Conservation (phyloP, 2,888 invertebrate genomes). For the Apamea anceps region DNA sequence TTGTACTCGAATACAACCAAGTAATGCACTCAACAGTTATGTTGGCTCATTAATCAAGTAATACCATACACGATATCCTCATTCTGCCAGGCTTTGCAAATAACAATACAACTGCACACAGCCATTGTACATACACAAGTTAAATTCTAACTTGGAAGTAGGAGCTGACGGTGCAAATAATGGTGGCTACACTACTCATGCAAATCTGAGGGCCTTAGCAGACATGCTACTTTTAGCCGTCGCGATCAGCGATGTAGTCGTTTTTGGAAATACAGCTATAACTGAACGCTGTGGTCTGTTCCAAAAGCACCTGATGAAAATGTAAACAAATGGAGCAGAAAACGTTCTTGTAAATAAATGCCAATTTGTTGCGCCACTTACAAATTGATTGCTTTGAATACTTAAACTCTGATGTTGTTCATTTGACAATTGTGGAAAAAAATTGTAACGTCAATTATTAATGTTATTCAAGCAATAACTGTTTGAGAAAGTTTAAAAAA, state of each 20-base stretch:
- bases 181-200: constrained; percentile 1
- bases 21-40: constrained; percentile 27
- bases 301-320: neutral
- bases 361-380: neutral
- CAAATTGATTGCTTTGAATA: neutral
- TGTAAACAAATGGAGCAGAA: neutral
- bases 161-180: constrained; percentile 18
- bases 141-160: constrained; percentile 34
- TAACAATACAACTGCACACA: constrained; percentile 39
- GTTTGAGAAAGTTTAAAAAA: neutral
- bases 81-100: constrained; percentile 26
- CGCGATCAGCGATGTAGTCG: too few species aligned
- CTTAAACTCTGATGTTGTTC: neutral
- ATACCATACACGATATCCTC: constrained; percentile 23
- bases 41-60: constrained; percentile 43
- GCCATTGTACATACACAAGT: constrained; percentile 35
- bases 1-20: constrained; percentile 12
- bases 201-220: constrained; percentile 1
- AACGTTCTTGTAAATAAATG: neutral
- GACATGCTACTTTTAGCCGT: neutral
- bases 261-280: neutral
- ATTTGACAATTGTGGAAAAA: neutral
- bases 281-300: neutral
- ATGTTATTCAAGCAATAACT: too few species aligned
- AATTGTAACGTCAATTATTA: neutral